Evolutionary conservation across 2,113 vertebrate species (phyloP), one percentile per base, ranked within the genome.

Genomic region (Ginglymostoma cirratum): DNA sequence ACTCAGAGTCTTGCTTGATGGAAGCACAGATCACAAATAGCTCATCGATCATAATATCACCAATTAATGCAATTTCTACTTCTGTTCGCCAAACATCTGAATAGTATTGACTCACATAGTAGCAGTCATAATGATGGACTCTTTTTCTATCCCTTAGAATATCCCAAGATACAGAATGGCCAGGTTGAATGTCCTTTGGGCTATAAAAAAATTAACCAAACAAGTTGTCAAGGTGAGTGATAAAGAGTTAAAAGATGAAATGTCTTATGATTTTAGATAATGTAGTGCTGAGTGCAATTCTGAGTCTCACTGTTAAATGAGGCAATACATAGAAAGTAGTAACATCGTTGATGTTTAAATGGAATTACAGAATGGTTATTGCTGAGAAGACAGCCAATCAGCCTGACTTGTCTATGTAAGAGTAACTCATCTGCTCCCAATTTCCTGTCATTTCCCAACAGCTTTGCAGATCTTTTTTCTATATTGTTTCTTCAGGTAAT

Each of bases 191-290:
- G 99, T 97, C 98, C 98, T 94, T 98, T 98, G 96, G 99, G 99
- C 17, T 99, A 98, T 96, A 99, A 98, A 97, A 98, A 97, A 83
- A 96, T 99, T 97, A 99, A 99, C 96, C 95, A 96, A 87, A 98
- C 98, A 96, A 98, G 99, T 96, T 99, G 99, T 97, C 98, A 99
- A 98, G 99, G 99, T 99, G 98, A 98, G 98, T 19, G 65, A 66
- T 93, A 93, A 38, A 38, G n/a, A 66, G 34, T 92, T 92, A 61
- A 65, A 61, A 92, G 55, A 61, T 76, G 1, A 30, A 34, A 34
- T n/a, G 30, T 76, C 2, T 27, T 34, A 76, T 76, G 8, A 34
- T 34, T 12, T 93, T 19, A 66, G 89, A 66, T 21, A n/a, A 42
- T 66, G 5, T 61, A 93, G 19, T 10, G 6, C 3, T 6, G n/a